Evolutionary conservation across 2,113 vertebrate species (phyloP).

Genomic region (Solea solea): DNA sequence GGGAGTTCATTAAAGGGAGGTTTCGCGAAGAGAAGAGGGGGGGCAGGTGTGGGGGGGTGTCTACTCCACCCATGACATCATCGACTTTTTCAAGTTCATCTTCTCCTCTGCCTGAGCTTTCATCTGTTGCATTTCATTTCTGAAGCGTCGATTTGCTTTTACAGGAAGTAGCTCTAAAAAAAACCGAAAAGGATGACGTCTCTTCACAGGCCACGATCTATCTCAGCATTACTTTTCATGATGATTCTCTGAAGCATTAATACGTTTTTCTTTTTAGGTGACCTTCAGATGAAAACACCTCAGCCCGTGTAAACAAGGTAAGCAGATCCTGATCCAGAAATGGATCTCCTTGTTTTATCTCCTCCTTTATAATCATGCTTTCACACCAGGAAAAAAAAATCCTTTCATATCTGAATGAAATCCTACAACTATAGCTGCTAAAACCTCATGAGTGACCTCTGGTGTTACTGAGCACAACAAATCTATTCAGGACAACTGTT

Average conservation of each 20-base stretch:
- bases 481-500: slow-evolving; percentile 49
- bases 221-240: slow-evolving; percentile 2
- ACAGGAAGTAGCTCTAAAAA: neutral
- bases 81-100: slow-evolving; percentile 75
- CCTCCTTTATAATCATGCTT: neutral
- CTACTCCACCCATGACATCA: slow-evolving; percentile 80
- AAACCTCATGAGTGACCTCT: slow-evolving; percentile 43
- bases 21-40: slow-evolving; percentile 36
- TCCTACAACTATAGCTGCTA: no score
- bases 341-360: neutral
- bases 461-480: slow-evolving; percentile 45
- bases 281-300: slow-evolving; percentile 18
- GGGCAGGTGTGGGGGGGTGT: no score
- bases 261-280: neutral
- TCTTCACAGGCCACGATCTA: slow-evolving; percentile 1
- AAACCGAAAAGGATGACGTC: slow-evolving; percentile 8
- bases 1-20: slow-evolving; percentile 47
- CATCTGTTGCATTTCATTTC: slow-evolving; percentile 70
- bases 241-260: neutral
- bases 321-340: neutral
- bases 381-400: no score
- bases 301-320: neutral
- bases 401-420: no score
- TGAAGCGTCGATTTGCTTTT: slow-evolving; percentile 4
- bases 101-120: slow-evolving; percentile 36